A percentile compares a stretch with the other conserved stretches of the same genome.
Evolutionary conservation across 1,140 invertebrate species (phyloP).

Genomic region (Tachypleus tridentatus): DNA sequence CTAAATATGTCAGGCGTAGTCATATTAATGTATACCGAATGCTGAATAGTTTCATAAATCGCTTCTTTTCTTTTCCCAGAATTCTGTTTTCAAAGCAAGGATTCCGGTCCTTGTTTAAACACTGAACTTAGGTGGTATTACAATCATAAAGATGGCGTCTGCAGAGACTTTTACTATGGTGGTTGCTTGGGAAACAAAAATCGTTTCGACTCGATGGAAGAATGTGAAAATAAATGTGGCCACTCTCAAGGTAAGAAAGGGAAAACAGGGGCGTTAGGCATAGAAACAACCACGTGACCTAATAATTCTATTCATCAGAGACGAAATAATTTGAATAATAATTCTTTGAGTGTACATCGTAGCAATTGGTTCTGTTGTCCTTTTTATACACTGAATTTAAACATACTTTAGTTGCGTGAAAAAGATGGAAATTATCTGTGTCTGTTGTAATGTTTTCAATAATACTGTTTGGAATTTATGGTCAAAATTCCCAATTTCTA

Average conservation of each 20-base stretch:
- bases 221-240: slow-evolving; percentile 64
- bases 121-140: slow-evolving; percentile 57
- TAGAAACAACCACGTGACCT: background rate
- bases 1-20: too few relatives aligned
- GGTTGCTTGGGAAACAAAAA: slow-evolving; percentile 79
- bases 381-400: background rate
- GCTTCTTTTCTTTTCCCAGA: slow-evolving; percentile 39
- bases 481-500: too few relatives aligned
- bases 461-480: background rate
- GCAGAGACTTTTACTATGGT: slow-evolving; percentile 64
- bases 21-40: too few relatives aligned
- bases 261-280: background rate
- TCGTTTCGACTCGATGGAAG: slow-evolving; percentile 57
- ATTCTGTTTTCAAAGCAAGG: slow-evolving; percentile 53
- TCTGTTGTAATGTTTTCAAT: background rate
- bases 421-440: background rate
- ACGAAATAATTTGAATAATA: background rate
- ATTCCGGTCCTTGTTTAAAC: slow-evolving; percentile 54
- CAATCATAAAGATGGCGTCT: slow-evolving; percentile 57
- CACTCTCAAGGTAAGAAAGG: slow-evolving; percentile 28
- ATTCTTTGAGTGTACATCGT: slow-evolving; percentile 8
- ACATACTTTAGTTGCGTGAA: slow-evolving; percentile 1
- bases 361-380: background rate
- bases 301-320: background rate
- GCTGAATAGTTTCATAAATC: background rate